phyloP scores from a whole-genome alignment of 2,113 vertebrate species.

The Sander vitreus region DNA sequence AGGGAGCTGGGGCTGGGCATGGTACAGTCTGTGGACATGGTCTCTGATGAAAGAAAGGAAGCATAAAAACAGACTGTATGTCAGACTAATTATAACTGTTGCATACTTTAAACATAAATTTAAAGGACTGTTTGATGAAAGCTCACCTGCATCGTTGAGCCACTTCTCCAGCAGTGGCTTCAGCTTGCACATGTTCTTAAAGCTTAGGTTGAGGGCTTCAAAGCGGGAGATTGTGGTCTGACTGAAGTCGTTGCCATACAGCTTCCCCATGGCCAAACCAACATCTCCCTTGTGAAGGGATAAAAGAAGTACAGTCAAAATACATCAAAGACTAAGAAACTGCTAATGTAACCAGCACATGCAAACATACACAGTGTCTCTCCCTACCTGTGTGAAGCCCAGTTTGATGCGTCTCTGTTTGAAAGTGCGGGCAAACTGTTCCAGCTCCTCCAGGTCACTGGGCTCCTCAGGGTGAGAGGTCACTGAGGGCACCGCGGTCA shows the following conservation, averaged over 20 bases:
- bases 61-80: slow-evolving; percentile 9
- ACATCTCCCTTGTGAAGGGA: slow-evolving; percentile 88
- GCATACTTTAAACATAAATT: background rate
- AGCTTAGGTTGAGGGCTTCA: slow-evolving; percentile 95
- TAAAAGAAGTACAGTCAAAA: background rate
- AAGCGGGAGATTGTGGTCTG: slow-evolving; percentile 96
- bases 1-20: slow-evolving; percentile 92
- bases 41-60: slow-evolving; percentile 81
- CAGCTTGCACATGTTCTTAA: slow-evolving; percentile 98
- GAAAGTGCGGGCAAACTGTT: slow-evolving; percentile 95
- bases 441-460: slow-evolving; percentile 94
- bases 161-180: slow-evolving; percentile 95
- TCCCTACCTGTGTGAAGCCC: slow-evolving; percentile 92
- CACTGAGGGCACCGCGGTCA: slow-evolving; percentile 73
- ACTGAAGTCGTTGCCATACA: slow-evolving; percentile 96
- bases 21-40: slow-evolving; percentile 94
- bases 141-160: slow-evolving; percentile 92
- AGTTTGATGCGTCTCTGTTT: slow-evolving; percentile 95
- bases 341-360: background rate
- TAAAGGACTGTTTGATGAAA: background rate
- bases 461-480: slow-evolving; percentile 91
- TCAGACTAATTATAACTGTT: background rate
- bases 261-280: slow-evolving; percentile 94
- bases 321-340: background rate
- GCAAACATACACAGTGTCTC: background rate